Conservation (phyloP, 2,888 invertebrate genomes). For the Callyntrura sp. region DNA sequence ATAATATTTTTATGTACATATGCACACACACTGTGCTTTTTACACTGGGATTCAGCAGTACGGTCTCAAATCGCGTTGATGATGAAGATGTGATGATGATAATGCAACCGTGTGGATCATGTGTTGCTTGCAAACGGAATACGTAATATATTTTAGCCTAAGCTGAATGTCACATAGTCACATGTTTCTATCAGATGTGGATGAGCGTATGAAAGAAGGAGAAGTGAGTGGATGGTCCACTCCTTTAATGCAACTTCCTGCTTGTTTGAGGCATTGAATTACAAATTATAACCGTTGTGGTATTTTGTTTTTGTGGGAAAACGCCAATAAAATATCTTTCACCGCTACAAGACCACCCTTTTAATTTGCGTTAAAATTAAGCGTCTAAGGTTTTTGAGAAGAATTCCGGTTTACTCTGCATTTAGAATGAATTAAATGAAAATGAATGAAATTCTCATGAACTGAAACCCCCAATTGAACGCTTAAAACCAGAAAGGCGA, state of each 20-base stretch:
- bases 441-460: conserved; percentile 75
- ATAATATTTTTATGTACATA: not conserved
- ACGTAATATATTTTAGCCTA: too few relatives aligned
- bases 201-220: too few relatives aligned
- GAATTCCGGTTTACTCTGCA: conserved; percentile 64
- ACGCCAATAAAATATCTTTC: conserved; percentile 19
- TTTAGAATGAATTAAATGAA: conserved; percentile 34
- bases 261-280: not conserved
- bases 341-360: conserved; percentile 28
- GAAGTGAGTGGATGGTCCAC: too few relatives aligned
- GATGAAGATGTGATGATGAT: conserved; percentile 8
- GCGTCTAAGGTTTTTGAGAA: conserved; percentile 28
- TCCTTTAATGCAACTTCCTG: too few relatives aligned
- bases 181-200: not conserved
- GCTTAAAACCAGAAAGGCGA: conserved; percentile 69
- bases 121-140: conserved; percentile 20
- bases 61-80: too few relatives aligned
- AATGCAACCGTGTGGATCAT: not conserved
- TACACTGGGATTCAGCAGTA: not conserved
- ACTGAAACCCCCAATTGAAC: conserved; percentile 55
- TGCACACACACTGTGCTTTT: too few relatives aligned
- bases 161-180: conserved; percentile 9
- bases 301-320: not conserved
- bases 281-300: not conserved
- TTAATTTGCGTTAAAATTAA: conserved; percentile 32